Evolutionary conservation across 1,140 invertebrate genomes (phyloP), one percentile per base, ranked within the genome.

Genomic region (Nomia melanderi): DNA sequence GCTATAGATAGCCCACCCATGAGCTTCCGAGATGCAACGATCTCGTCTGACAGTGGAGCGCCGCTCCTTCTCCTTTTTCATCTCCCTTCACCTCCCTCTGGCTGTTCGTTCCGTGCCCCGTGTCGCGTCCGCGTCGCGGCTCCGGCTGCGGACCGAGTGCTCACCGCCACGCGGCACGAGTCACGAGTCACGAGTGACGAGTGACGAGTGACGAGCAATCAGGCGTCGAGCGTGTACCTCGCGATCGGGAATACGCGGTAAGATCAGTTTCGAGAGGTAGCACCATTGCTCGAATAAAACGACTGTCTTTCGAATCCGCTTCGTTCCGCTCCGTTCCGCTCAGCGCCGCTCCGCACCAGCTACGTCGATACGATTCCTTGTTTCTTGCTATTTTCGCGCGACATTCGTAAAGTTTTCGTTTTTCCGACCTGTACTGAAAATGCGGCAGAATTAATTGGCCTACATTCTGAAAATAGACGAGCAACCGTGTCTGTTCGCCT

Each of bases 1-100:
- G 89, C 91, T 92, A 92, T 92, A 92, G 87, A 91, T 91, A 92
- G 91, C 90, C 89, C 91, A 91, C 91, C 89, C 91, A 84, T 89
- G 89, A 88, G 86, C 87, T 85, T 86, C 84, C 79, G 83, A 33
- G 85, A 84, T 84, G 87, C 86, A 85, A 89, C 88, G 85, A 87
- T 86, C 82, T 79, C 47, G 20, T 50, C 47, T 50, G 75, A 60
- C 66, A 47, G 41, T 64, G 50, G 47, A 63, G 20, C 75, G 17
- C 3, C 3, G 50, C 62, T 72, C 62, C 41, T 59, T 41, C 64
- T 31, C 59, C 54, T 27, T 50, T 50, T 50, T n/a, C 47, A 23
- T n/a, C 23, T n/a, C 14, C 27, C 54, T 27, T 12, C 29, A 25
- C 2, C 27, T 2, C 54, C 27, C 25, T 27, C 25, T n/a, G n/a